Base-by-base conservation (phyloP, 1,140 invertebrate genomes). In the Bombus sibiricus region DNA sequence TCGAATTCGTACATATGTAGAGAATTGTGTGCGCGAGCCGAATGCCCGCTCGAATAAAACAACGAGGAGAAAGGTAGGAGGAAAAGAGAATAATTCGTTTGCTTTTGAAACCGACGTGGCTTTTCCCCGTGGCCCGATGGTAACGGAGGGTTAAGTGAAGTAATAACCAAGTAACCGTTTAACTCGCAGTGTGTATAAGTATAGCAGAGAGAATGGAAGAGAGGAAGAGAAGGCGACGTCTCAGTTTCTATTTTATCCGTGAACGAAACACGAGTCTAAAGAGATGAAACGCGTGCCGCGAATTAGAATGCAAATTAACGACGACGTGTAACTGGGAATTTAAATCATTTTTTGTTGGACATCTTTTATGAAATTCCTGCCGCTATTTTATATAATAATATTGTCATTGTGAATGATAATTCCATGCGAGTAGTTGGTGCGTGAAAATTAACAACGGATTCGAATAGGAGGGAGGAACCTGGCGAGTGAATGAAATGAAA, bases 61-160 rank as follows among this genome's bases (percentile, higher is more conserved):
- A 43, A 43, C 12, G 28, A 13, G 1, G 12, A 39, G 34, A 12
- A 25, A 25, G 25, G 25, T 3, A 32, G 22, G 72, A 34, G 13
- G 47, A 28, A 68, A 73, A 71, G 73, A 57, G 53, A 79, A 88
- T 88, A 88, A 89, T 89, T 69, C 83, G 41, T 88, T 88, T 88
- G 86, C 83, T 86, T 85, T 88, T 69, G 69, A 88, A 72, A 78
- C 43, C 76, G 43, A 81, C 72, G 75, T 77, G 81, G 83, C 82
- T 83, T 72, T 66, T 71, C 43, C 66, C 28, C 47, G 57, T 81
- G 64, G 53, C 28, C 53, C 22, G 41, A 53, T 25, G 69, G 22
- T 81, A 81, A 89, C 87, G 39, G 76, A 81, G 53, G 81, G 64
- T 87, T 88, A 80, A 88, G 73, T 59, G 72, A 88, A 85, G 75